Base-by-base conservation (phyloP, 1,140 invertebrate genomes). In the Colletes gigas region DNA sequence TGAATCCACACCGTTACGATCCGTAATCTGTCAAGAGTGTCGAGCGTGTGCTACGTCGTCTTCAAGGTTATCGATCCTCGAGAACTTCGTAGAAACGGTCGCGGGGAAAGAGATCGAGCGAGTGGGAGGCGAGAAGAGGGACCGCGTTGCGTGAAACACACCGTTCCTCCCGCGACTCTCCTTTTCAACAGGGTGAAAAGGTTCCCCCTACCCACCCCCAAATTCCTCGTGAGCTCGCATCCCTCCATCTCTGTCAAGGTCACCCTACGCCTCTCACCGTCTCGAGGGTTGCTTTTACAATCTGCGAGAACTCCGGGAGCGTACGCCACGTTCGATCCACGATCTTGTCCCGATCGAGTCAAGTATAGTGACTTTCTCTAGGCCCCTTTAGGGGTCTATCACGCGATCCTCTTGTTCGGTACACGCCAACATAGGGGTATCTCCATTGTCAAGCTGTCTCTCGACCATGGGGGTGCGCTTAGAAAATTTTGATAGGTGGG, bases 1-100 rank as follows among this genome's bases (percentile, higher is more conserved):
- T 54, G 67, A 81, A 77, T 50, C 52, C 57, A 0, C 55, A 8
- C 17, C 15, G n/a, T 15, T 54, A 57, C 41, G 54, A 12, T 30
- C 57, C 47, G 39, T 78, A 73, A 85, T 82, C 70, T 44, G 55
- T 78, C 60, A 60, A 39, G 60, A 74, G 69, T 52, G 47, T 63
- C 39, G 71, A 62, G 74, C 52, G 57, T 59, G 39, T 81, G 73
- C 66, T 59, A 76, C 74, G 54, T 50, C 72, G 72, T 81, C 76
- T 71, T 86, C 86, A 88, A 88, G 87, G 83, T 88, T 88, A 88
- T 88, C 86, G 81, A 81, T 87, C 72, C 71, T 75, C 30, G 41
- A 65, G 72, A 71, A 71, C 62, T 30, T 41, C 14, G 62, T 10
- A 41, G 41, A 70, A 44, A 65, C 47, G 30, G 57, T n/a, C 15